Evolutionary conservation across 2,888 invertebrate species (phyloP), one percentile per base, ranked within the genome.

Genomic region (Ctenicera cuprea): DNA sequence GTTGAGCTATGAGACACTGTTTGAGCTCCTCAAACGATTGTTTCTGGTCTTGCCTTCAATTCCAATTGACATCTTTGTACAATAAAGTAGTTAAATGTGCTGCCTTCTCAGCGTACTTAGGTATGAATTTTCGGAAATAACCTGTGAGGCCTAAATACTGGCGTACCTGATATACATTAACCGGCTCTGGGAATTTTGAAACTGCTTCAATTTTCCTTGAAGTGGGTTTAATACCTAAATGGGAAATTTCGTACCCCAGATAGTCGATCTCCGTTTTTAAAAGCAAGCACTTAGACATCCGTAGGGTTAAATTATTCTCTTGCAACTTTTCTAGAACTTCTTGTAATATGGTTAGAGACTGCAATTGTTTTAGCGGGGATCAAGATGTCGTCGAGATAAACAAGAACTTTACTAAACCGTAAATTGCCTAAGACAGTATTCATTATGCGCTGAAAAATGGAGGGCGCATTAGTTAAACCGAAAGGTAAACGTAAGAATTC

Each of bases 41-140:
- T 14, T 33, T n/a, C 16, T 61, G 43, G 3, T 16, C 26, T 16
- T 57, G 12, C 1, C 33, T 43, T 41, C 43, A 61, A 4, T 11
- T 3, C 68, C 59, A 68, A 20, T 22, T 8, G 7, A 37, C 12
- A 37, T 66, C 11, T 26, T 66, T 50, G 3, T 30, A 14, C 11
- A 48, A 50, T 7, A 66, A 20, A 2, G 1, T 1, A 48, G 26
- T 54, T 14, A 66, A 48, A n/a, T 3, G 52, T 57, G 5, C 0
- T 4, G 43, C 26, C 14, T 59, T 37, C 1, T 8, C 20, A n/a
- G 67, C 59, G 37, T 20, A 67, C 7, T 61, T 5, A 0, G 37
- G 38, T n/a, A 67, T 67, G 11, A 52, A 67, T 59, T 67, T 67
- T 1, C 57, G 59, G n/a, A 67, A 67, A 59, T 67, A 59, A 8